A percentile compares a stretch with the other conserved stretches of the same genome.
These are phyloP conservation scores for Myripristis jacobus DNA, from an alignment of 2,797 vertebrate species.

Conservation along the genomic window DNA sequence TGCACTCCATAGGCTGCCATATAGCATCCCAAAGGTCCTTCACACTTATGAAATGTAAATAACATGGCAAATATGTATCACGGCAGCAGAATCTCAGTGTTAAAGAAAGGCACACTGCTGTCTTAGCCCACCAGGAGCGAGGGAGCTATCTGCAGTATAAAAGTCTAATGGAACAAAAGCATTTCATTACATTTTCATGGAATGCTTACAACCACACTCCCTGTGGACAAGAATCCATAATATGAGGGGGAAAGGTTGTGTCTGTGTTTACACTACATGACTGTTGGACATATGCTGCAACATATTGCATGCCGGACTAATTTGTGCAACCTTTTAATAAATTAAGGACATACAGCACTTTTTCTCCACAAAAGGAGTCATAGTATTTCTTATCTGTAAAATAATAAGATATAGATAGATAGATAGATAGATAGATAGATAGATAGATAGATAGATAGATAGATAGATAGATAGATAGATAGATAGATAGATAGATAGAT, in stretches of 20 bases:
- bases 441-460: no score
- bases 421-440: no score
- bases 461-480: no score
- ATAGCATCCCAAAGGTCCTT: constrained; percentile 8
- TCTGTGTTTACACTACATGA: constrained; percentile 4
- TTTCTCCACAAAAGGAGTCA: background rate
- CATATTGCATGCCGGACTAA: background rate
- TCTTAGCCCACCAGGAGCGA: background rate
- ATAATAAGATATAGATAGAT: no score
- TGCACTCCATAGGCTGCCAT: background rate
- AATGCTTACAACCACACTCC: background rate
- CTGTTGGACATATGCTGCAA: background rate
- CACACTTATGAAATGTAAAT: constrained; percentile 2
- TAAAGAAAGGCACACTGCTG: background rate
- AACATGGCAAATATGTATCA: constrained; percentile 1
- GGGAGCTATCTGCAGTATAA: background rate
- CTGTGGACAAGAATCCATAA: background rate
- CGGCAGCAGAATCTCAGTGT: background rate
- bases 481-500: no score
- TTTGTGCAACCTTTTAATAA: background rate
- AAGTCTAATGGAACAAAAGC: constrained; percentile 1
- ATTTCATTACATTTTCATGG: constrained; percentile 1
- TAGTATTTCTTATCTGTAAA: no score
- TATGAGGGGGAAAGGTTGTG: background rate
- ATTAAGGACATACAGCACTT: background rate